A percentile compares a stretch with the other conserved stretches of the same genome.
phyloP scores from a whole-genome alignment of 2,113 vertebrate species.

The Chionomys nivalis region DNA sequence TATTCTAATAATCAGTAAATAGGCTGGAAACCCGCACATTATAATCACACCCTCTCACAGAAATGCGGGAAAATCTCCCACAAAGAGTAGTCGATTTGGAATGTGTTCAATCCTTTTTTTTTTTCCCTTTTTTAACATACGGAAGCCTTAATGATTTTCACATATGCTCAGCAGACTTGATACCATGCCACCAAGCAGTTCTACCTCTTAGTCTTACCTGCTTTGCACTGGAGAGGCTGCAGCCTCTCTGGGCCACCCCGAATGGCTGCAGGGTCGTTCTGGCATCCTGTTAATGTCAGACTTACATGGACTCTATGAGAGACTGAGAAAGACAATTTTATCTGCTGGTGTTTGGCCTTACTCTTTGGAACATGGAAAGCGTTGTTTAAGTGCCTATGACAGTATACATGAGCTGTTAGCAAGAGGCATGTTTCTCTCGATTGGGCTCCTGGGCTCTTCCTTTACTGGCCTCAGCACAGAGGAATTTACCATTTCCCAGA shows the following conservation, averaged over 20 bases:
- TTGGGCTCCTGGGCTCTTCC: background rate
- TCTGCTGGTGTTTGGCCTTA: background rate
- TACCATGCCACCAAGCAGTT: constrained; percentile 64
- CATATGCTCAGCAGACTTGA: constrained; percentile 79
- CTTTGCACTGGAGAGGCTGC: constrained; percentile 42
- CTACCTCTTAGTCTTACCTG: constrained; percentile 82
- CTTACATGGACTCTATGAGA: background rate
- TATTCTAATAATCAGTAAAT: constrained; percentile 48
- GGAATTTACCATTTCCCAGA: background rate
- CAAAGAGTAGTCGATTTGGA: constrained; percentile 79
- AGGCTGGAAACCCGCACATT: background rate
- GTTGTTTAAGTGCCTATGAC: background rate
- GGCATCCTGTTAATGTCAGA: constrained; percentile 1
- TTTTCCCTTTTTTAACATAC: constrained; percentile 79
- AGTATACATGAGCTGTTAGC: background rate
- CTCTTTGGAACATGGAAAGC: background rate
- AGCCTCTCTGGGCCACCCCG: background rate
- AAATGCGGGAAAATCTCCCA: constrained; percentile 70
- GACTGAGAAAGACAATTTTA: constrained; percentile 14
- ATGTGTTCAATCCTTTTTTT: constrained; percentile 75
- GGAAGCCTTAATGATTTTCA: constrained; percentile 83
- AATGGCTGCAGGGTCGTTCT: background rate
- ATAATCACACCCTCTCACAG: constrained; percentile 60
- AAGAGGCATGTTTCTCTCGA: background rate
- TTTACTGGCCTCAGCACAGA: background rate